Evolutionary conservation across 2,797 vertebrate genomes (phyloP).

Genomic region (Choloepus didactylus): DNA sequence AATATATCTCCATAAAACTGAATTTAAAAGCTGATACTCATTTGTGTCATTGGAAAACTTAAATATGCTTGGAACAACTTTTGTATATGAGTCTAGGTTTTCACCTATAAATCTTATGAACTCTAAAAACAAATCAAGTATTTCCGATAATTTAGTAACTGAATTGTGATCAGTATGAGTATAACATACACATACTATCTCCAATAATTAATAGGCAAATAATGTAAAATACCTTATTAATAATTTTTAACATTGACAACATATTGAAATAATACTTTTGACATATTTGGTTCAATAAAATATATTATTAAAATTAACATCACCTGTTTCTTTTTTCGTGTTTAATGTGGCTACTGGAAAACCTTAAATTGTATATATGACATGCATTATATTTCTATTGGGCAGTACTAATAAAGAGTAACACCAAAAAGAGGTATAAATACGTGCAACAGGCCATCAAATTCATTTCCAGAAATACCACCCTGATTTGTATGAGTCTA

Average conservation of each 20-base stretch:
- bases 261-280: conserved; percentile 37
- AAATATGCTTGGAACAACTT: neutral
- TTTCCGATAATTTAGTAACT: conserved; percentile 15
- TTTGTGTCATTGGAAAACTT: neutral
- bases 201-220: conserved; percentile 6
- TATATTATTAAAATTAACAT: conserved; percentile 19
- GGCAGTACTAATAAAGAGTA: neutral
- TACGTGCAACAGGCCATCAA: neutral
- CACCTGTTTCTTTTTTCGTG: neutral
- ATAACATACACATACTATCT: neutral
- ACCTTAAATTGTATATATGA: neutral
- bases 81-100: neutral
- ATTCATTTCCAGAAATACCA: conserved; percentile 30
- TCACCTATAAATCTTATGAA: conserved; percentile 8
- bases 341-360: neutral
- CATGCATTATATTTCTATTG: neutral
- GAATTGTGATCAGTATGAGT: neutral
- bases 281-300: conserved; percentile 43
- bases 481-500: neutral
- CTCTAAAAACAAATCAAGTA: neutral
- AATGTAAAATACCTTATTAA: neutral
- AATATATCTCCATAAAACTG: neutral
- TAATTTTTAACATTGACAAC: neutral
- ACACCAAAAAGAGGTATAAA: neutral
- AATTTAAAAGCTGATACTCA: neutral